phyloP scores from a whole-genome alignment of 2,797 vertebrate genomes.

The Sebastes kiyomatsui region DNA sequence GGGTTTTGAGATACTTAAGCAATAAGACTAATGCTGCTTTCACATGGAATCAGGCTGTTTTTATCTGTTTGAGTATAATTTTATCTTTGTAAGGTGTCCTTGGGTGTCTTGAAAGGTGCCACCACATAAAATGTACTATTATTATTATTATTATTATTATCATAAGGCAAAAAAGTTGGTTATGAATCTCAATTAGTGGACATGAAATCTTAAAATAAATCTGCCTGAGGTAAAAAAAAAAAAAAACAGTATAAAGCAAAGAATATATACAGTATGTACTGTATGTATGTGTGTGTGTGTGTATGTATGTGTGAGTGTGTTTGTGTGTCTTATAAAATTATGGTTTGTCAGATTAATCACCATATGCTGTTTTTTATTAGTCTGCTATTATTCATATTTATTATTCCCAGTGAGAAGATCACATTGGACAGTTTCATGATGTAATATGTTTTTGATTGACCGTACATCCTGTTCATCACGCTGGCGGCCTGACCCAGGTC shows the following conservation, averaged over 20 bases:
- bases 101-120: too few relatives aligned
- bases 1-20: neutral
- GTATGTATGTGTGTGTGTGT: neutral
- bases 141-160: too few relatives aligned
- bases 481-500: slow-evolving; percentile 38
- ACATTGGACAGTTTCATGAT: slow-evolving; percentile 26
- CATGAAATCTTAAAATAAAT: neutral
- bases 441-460: slow-evolving; percentile 45
- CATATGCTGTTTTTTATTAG: neutral
- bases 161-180: neutral
- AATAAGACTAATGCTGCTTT: neutral
- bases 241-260: too few relatives aligned
- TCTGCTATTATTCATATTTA: slow-evolving; percentile 18
- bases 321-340: neutral
- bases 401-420: slow-evolving; percentile 24
- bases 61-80: too few relatives aligned
- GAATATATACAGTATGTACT: neutral
- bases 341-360: neutral
- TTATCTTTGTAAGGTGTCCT: too few relatives aligned
- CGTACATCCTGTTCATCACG: slow-evolving; percentile 34
- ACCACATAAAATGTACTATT: too few relatives aligned
- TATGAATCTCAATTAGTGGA: neutral
- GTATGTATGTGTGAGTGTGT: neutral
- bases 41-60: too few relatives aligned
- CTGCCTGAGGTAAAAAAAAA: too few relatives aligned